Conservation (phyloP, 2,113 vertebrate genomes). For the Oreocharis arfaki region DNA sequence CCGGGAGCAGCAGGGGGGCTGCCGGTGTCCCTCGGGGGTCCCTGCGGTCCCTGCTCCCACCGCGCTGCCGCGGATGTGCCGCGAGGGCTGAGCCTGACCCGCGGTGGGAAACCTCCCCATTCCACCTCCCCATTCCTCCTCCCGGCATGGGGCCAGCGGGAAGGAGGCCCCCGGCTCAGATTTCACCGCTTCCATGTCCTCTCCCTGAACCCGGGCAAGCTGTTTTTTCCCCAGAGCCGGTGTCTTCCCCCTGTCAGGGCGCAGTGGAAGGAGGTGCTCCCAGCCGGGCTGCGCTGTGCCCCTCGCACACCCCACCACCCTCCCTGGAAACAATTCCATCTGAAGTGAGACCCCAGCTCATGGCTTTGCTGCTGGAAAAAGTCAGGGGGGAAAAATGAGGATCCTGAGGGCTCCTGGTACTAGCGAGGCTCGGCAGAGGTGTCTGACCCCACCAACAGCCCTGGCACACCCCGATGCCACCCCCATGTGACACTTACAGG, state of each 20-base stretch:
- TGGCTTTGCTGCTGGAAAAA: background rate
- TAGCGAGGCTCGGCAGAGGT: accelerated
- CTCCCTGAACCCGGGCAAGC: background rate
- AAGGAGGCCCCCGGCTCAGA: slow-evolving; percentile 1
- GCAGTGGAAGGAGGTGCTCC: background rate
- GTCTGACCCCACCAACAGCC: background rate
- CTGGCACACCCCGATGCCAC: background rate
- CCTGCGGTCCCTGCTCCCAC: background rate
- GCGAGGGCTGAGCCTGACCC: background rate
- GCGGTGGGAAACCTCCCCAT: background rate
- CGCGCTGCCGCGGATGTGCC: background rate
- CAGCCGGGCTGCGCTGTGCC: background rate
- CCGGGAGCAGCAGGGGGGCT: background rate
- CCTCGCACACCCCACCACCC: background rate
- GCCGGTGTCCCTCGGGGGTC: background rate
- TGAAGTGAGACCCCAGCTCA: background rate
- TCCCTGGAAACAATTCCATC: background rate
- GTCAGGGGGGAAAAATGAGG: accelerated
- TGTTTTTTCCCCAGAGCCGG: background rate
- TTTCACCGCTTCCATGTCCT: background rate
- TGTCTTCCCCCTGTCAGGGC: background rate
- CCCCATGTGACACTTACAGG: slow-evolving; percentile 77
- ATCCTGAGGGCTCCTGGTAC: background rate
- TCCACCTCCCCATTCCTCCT: background rate
- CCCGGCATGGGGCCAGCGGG: background rate